Percentiles rank a stretch among this genome's conserved stretches.
Evolutionary conservation across 64 coral and sea anemone species (phyloP).

Genomic region (Montipora foliosa): DNA sequence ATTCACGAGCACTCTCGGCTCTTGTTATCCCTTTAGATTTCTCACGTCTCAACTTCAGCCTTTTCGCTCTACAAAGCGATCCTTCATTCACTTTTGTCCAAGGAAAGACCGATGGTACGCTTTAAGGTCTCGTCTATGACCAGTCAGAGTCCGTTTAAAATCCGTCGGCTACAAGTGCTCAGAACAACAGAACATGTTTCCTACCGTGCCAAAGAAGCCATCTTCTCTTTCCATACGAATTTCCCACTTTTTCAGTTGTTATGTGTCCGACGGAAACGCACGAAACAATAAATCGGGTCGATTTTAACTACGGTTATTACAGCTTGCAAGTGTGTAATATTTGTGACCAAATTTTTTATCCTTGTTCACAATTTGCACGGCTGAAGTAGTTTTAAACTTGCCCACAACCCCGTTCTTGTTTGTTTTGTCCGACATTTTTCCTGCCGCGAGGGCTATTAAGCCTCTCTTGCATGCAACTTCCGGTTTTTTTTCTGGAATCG

Average conservation of each 20-base stretch:
- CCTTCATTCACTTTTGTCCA: too few relatives aligned
- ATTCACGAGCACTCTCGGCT: too few relatives aligned
- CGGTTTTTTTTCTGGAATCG: too few relatives aligned
- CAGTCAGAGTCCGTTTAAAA: too few relatives aligned
- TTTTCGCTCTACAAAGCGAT: too few relatives aligned
- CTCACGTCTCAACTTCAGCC: too few relatives aligned
- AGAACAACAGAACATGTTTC: too few relatives aligned
- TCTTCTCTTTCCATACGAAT: conserved; percentile 52
- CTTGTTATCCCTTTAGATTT: too few relatives aligned
- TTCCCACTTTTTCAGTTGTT: conserved; percentile 67
- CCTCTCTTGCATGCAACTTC: too few relatives aligned
- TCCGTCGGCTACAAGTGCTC: too few relatives aligned
- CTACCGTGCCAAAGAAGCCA: background rate
- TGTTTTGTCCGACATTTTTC: background rate
- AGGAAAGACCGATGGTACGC: too few relatives aligned
- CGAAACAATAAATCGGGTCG: conserved; percentile 59
- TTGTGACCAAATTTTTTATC: conserved; percentile 43
- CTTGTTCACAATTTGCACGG: background rate
- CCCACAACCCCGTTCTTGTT: background rate
- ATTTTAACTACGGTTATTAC: conserved; percentile 62
- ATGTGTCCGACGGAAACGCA: conserved; percentile 34
- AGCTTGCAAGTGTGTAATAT: conserved; percentile 14
- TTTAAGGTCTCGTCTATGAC: too few relatives aligned
- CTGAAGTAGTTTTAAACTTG: background rate
- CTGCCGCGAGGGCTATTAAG: background rate